phyloP scores from a whole-genome alignment of 2,888 invertebrate species.

The Dicyrtomina minuta region DNA sequence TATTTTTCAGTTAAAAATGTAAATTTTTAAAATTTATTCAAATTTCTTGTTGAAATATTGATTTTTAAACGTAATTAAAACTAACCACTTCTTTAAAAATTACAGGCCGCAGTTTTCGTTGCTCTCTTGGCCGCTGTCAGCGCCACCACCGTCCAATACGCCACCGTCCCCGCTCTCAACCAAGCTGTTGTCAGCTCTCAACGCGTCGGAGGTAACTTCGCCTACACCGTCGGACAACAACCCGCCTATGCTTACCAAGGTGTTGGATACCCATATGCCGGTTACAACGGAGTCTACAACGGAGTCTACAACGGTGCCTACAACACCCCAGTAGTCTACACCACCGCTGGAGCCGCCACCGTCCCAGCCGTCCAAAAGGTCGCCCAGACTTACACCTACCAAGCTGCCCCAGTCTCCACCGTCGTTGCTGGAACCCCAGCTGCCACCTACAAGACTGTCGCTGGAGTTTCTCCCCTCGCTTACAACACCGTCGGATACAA shows the following conservation, averaged over 20 bases:
- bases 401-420: slow-evolving; percentile 25
- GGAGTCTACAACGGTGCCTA: slow-evolving; percentile 36
- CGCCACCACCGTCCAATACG: slow-evolving; percentile 35
- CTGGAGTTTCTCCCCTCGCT: slow-evolving; percentile 37
- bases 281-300: background rate
- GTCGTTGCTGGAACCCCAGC: slow-evolving; percentile 42
- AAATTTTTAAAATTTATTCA: background rate
- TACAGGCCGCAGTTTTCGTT: slow-evolving; percentile 44
- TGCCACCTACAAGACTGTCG: slow-evolving; percentile 41
- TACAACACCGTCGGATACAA: slow-evolving; percentile 14
- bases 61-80: background rate
- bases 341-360: background rate
- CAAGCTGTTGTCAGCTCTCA: slow-evolving; percentile 40
- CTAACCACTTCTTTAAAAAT: background rate
- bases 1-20: background rate
- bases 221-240: slow-evolving; percentile 39
- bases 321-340: slow-evolving; percentile 17
- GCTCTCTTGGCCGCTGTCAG: slow-evolving; percentile 40
- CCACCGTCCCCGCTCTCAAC: slow-evolving; percentile 5
- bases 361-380: background rate
- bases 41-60: background rate
- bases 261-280: slow-evolving; percentile 1
- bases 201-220: slow-evolving; percentile 46
- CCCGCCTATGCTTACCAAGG: background rate
- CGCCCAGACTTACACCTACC: slow-evolving; percentile 3